Evolutionary conservation across 2,797 vertebrate genomes (phyloP), one percentile per base, ranked within the genome.

Genomic region (Hylomyscus alleni): DNA sequence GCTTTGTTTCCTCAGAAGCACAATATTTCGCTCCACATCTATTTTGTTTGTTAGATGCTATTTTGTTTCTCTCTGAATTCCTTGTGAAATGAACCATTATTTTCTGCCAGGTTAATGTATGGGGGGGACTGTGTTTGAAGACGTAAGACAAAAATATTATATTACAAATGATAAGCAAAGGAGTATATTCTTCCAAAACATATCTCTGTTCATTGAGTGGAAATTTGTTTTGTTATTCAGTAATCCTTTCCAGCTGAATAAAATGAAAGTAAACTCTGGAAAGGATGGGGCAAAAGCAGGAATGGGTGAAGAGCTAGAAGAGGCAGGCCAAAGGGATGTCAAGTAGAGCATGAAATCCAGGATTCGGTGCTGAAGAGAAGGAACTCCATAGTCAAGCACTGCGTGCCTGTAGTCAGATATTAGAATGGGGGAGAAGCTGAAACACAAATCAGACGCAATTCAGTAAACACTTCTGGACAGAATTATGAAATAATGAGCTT

Each of bases 41-140:
- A 20, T 52, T 84, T 91, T 8, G 0, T 31, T 17, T 62, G 37
- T 54, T n/a, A 84, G 37, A 80, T 77, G 37, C 52, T 50, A 11
- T 84, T 86, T 91, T 92, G 22, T 80, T 84, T 72, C 44, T 94
- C 40, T 12, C n/a, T 93, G 62, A 96, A 90, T 87, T 90, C 44
- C 8, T 65, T 90, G 80, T 12, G 13, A 24, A 80, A 73, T 22
- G 91, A 78, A 85, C 20, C 19, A 87, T 65, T 93, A 54, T 75
- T 73, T 72, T 94, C 14, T 40, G 29, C 52, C 34, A 44, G 65
- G 44, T 34, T 31, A 83, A n/a, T 40, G 47, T 50, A 85, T 84
- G 44, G 44, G 44, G 44, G 50, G 56, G 56, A n/a, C 34, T 56
- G 58, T 12, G 76, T 54, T 65, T 87, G 82, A 34, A 93, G 5